phyloP scores from a whole-genome alignment of 2,888 invertebrate genomes.

The Adela reaumurella region DNA sequence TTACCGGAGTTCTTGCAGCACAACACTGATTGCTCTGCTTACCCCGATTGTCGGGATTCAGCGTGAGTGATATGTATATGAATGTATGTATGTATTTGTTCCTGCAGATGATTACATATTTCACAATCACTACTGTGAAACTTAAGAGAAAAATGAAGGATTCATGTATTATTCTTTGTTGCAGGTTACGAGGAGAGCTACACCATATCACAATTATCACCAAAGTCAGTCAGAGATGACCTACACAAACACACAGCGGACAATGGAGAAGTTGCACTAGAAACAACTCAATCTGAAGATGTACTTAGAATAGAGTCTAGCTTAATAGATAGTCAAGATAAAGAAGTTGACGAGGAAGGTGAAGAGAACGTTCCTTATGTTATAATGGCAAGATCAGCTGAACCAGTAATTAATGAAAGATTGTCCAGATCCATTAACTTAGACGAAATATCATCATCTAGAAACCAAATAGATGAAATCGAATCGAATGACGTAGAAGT shows the following conservation, averaged over 20 bases:
- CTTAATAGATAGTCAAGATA: constrained; percentile 15
- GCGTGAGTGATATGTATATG: too few relatives aligned
- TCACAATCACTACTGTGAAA: too few relatives aligned
- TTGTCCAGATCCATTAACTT: constrained; percentile 51
- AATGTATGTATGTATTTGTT: too few relatives aligned
- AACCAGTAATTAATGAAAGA: constrained; percentile 42
- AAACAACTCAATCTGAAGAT: constrained; percentile 32
- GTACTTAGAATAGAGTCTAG: constrained; percentile 42
- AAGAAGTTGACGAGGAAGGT: constrained; percentile 20
- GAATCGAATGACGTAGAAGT: constrained; percentile 48
- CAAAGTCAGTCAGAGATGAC: constrained; percentile 53
- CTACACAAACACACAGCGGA: constrained; percentile 6
- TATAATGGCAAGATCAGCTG: constrained; percentile 53
- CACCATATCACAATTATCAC: constrained; percentile 67
- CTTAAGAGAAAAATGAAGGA: too few relatives aligned
- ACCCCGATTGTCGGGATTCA: too few relatives aligned
- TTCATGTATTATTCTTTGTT: too few relatives aligned
- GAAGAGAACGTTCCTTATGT: constrained; percentile 30
- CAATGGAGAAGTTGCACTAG: constrained; percentile 18
- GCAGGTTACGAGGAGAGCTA: constrained; percentile 53
- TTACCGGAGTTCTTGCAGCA: too few relatives aligned
- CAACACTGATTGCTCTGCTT: too few relatives aligned
- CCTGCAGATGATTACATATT: too few relatives aligned
- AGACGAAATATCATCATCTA: constrained; percentile 47
- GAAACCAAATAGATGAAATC: constrained; percentile 52